A percentile compares a stretch with the other conserved stretches of the same genome.
phyloP scores from a whole-genome alignment of 2,797 vertebrate species.

The Glyptemys insculpta region DNA sequence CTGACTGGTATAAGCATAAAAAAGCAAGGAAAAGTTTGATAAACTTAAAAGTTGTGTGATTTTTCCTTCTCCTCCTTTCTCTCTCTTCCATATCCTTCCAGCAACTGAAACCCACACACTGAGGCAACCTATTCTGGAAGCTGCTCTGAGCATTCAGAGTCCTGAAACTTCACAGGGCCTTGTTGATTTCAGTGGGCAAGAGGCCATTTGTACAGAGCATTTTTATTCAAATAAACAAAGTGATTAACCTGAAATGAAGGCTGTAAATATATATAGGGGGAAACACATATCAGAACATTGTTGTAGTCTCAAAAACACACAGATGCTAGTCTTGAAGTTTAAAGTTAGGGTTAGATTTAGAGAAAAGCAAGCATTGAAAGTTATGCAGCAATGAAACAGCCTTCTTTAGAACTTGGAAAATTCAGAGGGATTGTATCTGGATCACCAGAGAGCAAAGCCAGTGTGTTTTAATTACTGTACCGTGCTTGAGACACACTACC shows the following conservation, averaged over 20 bases:
- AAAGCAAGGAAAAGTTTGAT: not conserved
- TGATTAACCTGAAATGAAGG: not conserved
- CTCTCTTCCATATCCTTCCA: fast-evolving
- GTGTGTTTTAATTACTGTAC: conserved; percentile 4
- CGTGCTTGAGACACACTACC: conserved; percentile 12
- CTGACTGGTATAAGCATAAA: not conserved
- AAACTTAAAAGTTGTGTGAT: not conserved
- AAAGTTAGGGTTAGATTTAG: not conserved
- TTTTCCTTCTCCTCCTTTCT: not conserved
- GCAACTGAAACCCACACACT: not conserved
- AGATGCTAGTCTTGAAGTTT: conserved; percentile 1
- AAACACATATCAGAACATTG: not conserved
- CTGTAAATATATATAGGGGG: not conserved
- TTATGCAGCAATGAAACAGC: not conserved
- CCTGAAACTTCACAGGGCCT: not conserved
- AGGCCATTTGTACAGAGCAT: not conserved
- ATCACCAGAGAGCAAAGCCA: not conserved
- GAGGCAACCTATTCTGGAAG: not conserved
- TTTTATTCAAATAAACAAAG: not conserved
- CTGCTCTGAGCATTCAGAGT: not conserved
- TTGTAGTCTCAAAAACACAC: not conserved
- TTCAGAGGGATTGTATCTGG: not conserved
- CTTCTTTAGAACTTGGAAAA: not conserved
- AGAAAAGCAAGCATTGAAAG: not conserved
- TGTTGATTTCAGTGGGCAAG: not conserved